Evolutionary conservation across 1,140 invertebrate species (phyloP).

Genomic region (Apis florea): DNA sequence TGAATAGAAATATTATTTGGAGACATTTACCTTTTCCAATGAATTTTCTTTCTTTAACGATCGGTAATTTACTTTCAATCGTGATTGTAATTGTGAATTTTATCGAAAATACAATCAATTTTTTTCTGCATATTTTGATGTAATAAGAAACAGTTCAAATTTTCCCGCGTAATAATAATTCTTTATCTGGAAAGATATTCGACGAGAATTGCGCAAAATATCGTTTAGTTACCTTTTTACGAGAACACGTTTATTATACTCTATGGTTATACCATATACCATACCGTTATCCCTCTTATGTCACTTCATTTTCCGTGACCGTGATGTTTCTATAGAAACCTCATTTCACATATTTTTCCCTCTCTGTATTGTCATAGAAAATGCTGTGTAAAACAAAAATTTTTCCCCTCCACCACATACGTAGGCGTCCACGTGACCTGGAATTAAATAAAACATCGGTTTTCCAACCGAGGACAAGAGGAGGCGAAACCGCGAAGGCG

Average conservation of each 20-base stretch:
- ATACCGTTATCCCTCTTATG: background rate
- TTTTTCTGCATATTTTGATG: background rate
- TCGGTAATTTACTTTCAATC: too few species aligned
- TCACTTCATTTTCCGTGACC: background rate
- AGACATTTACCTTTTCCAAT: too few species aligned
- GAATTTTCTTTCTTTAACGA: too few species aligned
- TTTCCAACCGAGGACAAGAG: background rate
- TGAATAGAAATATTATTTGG: too few species aligned
- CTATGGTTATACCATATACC: background rate
- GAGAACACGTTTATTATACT: background rate
- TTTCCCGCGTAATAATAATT: background rate
- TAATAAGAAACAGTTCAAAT: background rate
- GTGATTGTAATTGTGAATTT: too few species aligned
- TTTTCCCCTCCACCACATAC: background rate
- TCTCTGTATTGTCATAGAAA: too few species aligned
- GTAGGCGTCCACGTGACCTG: background rate
- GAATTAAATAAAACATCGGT: slow-evolving; percentile 14
- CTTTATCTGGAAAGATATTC: background rate
- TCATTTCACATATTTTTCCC: too few species aligned
- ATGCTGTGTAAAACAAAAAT: background rate
- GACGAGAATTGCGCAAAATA: background rate
- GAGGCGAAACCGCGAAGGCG: background rate
- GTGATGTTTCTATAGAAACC: background rate
- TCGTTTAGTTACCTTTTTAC: background rate
- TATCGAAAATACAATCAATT: too few species aligned